These are phyloP conservation scores for Drosophila triauraria DNA, from an alignment of 1,140 invertebrate genomes.

Conservation along the genomic window DNA sequence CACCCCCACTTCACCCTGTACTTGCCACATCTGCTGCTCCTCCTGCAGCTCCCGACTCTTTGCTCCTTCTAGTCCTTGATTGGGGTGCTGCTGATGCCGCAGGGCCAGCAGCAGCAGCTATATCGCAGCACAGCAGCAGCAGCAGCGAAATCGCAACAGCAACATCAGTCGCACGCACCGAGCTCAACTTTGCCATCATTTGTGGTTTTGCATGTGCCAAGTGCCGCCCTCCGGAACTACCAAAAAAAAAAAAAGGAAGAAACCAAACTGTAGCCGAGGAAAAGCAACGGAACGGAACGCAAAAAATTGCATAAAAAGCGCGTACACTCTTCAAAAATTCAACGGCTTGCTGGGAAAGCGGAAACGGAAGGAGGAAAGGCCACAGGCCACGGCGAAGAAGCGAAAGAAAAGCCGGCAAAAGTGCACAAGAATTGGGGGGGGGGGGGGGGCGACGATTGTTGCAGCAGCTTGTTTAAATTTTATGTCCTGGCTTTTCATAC, in stretches of 20 bases:
- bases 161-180: slow-evolving; percentile 27
- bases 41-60: not conserved
- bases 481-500: slow-evolving; percentile 51
- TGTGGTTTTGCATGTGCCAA: slow-evolving; percentile 49
- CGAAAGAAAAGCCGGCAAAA: slow-evolving; percentile 19
- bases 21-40: not conserved
- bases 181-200: slow-evolving; percentile 45
- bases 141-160: slow-evolving; percentile 11
- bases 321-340: slow-evolving; percentile 53
- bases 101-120: slow-evolving; percentile 4
- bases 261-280: slow-evolving; percentile 3
- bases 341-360: slow-evolving; percentile 50
- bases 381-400: slow-evolving; percentile 24
- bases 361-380: slow-evolving; percentile 27
- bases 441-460: slow-evolving; percentile 34
- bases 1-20: not conserved
- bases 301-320: slow-evolving; percentile 44
- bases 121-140: slow-evolving; percentile 1
- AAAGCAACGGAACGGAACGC: not conserved
- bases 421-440: slow-evolving; percentile 1
- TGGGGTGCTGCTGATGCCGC: slow-evolving; percentile 29
- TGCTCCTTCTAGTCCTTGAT: slow-evolving; percentile 8
- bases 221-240: slow-evolving; percentile 2
- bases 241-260: slow-evolving; percentile 6
- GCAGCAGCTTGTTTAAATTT: slow-evolving; percentile 65